Base-by-base conservation (phyloP, 2,797 vertebrate species). In the Chromobotia macracanthus region DNA sequence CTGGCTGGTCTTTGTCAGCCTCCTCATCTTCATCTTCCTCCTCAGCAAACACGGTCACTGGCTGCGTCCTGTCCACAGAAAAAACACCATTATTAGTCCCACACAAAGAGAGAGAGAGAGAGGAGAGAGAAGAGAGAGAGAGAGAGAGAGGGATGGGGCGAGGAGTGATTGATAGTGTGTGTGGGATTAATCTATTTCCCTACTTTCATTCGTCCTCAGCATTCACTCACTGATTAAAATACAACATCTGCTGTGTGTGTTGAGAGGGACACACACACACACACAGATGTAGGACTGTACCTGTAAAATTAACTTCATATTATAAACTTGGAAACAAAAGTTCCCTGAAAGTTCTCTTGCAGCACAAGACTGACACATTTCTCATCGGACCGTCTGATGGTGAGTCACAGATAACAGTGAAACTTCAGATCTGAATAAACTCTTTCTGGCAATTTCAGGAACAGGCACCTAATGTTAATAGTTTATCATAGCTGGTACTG, bases 11-110 rank as follows among this genome's bases (percentile, higher is more conserved):
- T 80, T 96, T 94, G 31, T 97, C 95, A 7, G 92, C 91, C 87
- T 97, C 96, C 61, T 99, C 97, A 23, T 99, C 98, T 84, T 96
- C 95, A 1, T 93, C 94, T 16, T 97, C 96, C 55, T 96, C 94
- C 87, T 96, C 96, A 0, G 96, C 96, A 91, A 99, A 99, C 88
- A 99, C 58, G 0, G 96, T 89, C 84, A 95, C 93, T n/a, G 98
- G 98, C 82, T 99, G 98, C 0, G 97, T 99, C 87, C 97, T 98
- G 28, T 41, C 64, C 63, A 67, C 44, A 53, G 19, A 51, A 13
- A 63, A 63, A 35, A 48, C 28, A 21, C 18, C 0, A 21, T 5
- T 11, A 18, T 19, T 10, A 8, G 5, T n/a, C 50, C 50, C 50
- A 63, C 28, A 25, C 58, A 19, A 25, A 38, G 35, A 38, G 35